Evolutionary conservation across 1,140 invertebrate genomes (phyloP).

Genomic region (Lysiphlebus fabarum): DNA sequence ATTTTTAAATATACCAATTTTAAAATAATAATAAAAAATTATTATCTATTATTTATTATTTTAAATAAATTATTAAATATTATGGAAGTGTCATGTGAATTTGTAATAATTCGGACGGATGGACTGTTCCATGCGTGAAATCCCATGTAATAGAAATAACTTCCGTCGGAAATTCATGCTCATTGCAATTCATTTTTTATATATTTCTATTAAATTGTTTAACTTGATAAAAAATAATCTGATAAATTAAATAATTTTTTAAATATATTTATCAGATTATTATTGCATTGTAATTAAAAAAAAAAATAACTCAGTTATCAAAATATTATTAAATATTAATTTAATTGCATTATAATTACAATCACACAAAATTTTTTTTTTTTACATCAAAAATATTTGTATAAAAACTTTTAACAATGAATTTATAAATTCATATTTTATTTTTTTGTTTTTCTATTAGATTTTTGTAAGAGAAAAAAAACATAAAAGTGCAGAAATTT

Average conservation of each 20-base stretch:
- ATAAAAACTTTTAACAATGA: not conserved
- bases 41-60: not conserved
- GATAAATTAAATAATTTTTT: not conserved
- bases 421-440: not conserved
- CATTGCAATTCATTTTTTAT: too few species aligned
- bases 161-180: not conserved
- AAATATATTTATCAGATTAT: too few species aligned
- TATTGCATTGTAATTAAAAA: not conserved
- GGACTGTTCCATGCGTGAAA: not conserved
- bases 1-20: not conserved
- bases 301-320: not conserved
- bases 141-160: not conserved
- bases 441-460: not conserved
- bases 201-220: not conserved
- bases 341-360: constrained; percentile 10
- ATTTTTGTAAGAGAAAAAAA: constrained; percentile 1
- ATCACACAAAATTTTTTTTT: constrained; percentile 10
- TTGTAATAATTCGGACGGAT: not conserved
- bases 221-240: too few species aligned
- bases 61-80: not conserved
- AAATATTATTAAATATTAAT: constrained; percentile 13
- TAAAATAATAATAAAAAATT: not conserved
- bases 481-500: not conserved
- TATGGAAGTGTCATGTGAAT: not conserved
- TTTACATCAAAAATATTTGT: not conserved